phyloP scores from a whole-genome alignment of 2,888 invertebrate genomes.

The Perdita meconis region DNA sequence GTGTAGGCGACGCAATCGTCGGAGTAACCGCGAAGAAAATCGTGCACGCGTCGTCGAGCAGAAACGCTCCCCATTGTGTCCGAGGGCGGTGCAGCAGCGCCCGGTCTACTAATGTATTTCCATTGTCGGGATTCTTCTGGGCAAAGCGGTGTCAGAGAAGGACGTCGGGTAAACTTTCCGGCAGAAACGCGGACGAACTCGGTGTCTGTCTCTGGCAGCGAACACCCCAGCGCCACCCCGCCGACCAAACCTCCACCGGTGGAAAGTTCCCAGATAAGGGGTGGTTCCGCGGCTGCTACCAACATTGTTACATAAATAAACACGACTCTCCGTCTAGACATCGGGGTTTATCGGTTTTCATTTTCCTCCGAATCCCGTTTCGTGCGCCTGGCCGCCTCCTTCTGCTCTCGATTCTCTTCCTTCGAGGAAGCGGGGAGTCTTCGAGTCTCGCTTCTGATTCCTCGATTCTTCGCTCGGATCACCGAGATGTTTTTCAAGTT shows the following conservation, averaged over 20 bases:
- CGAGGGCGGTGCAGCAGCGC: neutral
- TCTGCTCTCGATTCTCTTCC: neutral
- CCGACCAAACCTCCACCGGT: slow-evolving; percentile 11
- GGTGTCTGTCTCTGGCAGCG: slow-evolving; percentile 16
- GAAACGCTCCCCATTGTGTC: slow-evolving; percentile 37
- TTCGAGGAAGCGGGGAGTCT: neutral
- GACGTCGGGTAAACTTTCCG: slow-evolving; percentile 50
- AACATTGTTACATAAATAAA: slow-evolving; percentile 72
- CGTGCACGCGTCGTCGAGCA: slow-evolving; percentile 40
- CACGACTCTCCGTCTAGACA: slow-evolving; percentile 68
- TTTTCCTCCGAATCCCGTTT: slow-evolving; percentile 35
- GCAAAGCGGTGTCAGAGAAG: slow-evolving; percentile 18
- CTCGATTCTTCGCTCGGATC: too few relatives aligned
- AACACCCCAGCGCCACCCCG: too few relatives aligned
- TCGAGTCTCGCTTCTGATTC: neutral
- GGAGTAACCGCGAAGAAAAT: slow-evolving; percentile 13
- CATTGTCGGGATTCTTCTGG: slow-evolving; percentile 44
- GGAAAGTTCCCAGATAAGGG: slow-evolving; percentile 64
- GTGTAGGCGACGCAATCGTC: slow-evolving; percentile 1
- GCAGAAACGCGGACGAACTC: slow-evolving; percentile 53
- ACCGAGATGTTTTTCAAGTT: too few relatives aligned
- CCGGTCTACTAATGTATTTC: slow-evolving; percentile 41
- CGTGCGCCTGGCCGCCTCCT: neutral
- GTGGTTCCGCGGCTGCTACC: slow-evolving; percentile 34
- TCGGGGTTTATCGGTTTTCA: slow-evolving; percentile 70